Evolutionary conservation across 2,888 invertebrate species (phyloP), one percentile per base, ranked within the genome.

Genomic region (Pyrgus malvae): DNA sequence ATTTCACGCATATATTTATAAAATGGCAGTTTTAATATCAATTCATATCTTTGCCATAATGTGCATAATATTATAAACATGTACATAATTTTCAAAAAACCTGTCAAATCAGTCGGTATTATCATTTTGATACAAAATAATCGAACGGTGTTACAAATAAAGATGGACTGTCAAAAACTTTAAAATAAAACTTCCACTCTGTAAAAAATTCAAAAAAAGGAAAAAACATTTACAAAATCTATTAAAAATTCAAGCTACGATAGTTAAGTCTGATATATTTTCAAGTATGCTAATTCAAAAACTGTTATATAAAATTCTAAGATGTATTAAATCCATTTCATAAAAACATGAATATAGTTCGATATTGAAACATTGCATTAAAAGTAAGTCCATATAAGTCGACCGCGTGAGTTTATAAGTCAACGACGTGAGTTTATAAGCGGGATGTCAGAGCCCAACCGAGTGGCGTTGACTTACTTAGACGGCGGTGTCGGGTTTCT

Each of bases 401-500:
- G 29, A 21, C 31, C 40, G 40, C 40, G 7, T 19, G 31, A 12
- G 37, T 49, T 45, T n/a, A 11, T 23, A 49, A 19, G 17, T 23
- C 37, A 49, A 41, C 49, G 7, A 7, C 31, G 25, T n/a, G 23
- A 5, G 17, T 27, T 5, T 21, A 31, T 33, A 41, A 50, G 41
- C 42, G 19, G 8, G 38, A 19, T 29, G n/a, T n/a, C n/a, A n/a
- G n/a, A n/a, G n/a, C n/a, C n/a, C n/a, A 37, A 14, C 54, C 42
- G 57, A 59, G 57, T 58, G 59, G 61, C 57, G 59, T 45, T 56
- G 61, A 75, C 75, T 78, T 74, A 76, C 63, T 80, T 88, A 91
- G 59, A 91, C 91, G 41, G 90, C 90, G 5, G 91, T 90, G 68
- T 91, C 91, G 1, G 90, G 91, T 63, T 90, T 91, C 78, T 90